phyloP scores from a whole-genome alignment of 2,888 invertebrate genomes.

The Euplexia lucipara region DNA sequence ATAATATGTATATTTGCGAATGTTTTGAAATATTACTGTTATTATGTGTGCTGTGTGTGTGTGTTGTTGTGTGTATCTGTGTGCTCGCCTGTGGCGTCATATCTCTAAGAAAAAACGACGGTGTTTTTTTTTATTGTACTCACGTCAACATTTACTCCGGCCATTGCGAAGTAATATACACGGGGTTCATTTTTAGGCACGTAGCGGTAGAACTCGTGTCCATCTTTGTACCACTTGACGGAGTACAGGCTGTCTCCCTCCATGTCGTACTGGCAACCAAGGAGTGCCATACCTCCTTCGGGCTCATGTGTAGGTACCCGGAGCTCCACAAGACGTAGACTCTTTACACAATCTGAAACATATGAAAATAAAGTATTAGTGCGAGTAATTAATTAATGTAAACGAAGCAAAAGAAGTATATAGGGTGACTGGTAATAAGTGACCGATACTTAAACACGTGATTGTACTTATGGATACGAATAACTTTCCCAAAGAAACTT shows the following conservation, averaged over 20 bases:
- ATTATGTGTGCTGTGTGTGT: no score
- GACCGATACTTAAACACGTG: no score
- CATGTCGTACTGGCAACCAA: conserved; percentile 96
- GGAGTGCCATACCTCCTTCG: conserved; percentile 93
- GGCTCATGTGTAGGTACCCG: conserved; percentile 95
- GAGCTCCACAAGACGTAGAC: conserved; percentile 94
- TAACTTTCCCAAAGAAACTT: no score
- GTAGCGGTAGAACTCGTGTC: conserved; percentile 95
- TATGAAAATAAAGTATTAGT: background rate
- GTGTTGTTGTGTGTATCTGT: no score
- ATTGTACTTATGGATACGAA: no score
- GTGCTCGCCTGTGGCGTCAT: no score
- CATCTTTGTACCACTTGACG: conserved; percentile 98
- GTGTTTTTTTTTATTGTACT: conserved; percentile 84
- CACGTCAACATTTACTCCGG: conserved; percentile 96
- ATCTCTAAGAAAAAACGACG: no score
- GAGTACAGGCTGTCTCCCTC: conserved; percentile 94
- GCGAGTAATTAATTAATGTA: background rate
- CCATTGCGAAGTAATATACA: conserved; percentile 93
- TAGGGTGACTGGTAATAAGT: no score
- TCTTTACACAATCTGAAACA: conserved; percentile 78
- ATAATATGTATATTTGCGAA: no score
- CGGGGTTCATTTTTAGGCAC: conserved; percentile 94
- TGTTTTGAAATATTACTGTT: no score
- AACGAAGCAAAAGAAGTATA: no score